These are phyloP conservation scores for Euura saliciscinereae DNA, from an alignment of 1,140 invertebrate genomes.

Conservation along the genomic window DNA sequence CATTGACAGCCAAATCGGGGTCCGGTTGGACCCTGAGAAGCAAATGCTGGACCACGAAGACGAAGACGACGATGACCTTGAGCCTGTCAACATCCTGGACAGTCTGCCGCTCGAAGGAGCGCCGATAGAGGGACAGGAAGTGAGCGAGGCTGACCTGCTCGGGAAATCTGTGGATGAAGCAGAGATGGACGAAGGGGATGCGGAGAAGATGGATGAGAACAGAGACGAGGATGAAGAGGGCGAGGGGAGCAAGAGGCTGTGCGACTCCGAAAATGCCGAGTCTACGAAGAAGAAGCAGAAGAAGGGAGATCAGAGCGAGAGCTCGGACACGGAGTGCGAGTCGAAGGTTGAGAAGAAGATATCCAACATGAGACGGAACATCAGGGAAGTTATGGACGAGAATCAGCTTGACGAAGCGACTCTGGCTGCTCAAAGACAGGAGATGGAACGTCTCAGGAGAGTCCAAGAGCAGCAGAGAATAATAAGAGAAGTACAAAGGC, in stretches of 20 bases:
- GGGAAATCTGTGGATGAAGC: slow-evolving; percentile 51
- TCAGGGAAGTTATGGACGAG: slow-evolving; percentile 91
- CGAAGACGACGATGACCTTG: slow-evolving; percentile 41
- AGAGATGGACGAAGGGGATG: slow-evolving; percentile 50
- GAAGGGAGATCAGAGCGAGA: slow-evolving; percentile 46
- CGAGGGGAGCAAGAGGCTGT: slow-evolving; percentile 39
- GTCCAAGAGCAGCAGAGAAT: slow-evolving; percentile 84
- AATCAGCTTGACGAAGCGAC: slow-evolving; percentile 91
- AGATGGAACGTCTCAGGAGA: slow-evolving; percentile 84
- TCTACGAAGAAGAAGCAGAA: slow-evolving; percentile 48
- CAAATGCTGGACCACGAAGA: slow-evolving; percentile 37
- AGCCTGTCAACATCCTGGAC: slow-evolving; percentile 55
- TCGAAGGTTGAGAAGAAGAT: slow-evolving; percentile 66
- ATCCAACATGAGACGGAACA: slow-evolving; percentile 79
- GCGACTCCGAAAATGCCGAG: slow-evolving; percentile 46
- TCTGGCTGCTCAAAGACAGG: slow-evolving; percentile 89
- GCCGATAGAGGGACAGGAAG: slow-evolving; percentile 56
- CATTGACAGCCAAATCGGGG: slow-evolving; percentile 56
- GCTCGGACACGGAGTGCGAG: slow-evolving; percentile 45
- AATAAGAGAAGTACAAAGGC: slow-evolving; percentile 76
- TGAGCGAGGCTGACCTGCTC: slow-evolving; percentile 52
- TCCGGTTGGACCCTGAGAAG: slow-evolving; percentile 49
- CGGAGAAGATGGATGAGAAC: slow-evolving; percentile 40
- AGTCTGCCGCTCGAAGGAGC: slow-evolving; percentile 57
- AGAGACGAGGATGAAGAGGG: slow-evolving; percentile 46